Percentiles rank a stretch among this genome's conserved stretches.
These are phyloP conservation scores for Cyaniris semiargus DNA, from an alignment of 2,888 invertebrate genomes.

Conservation along the genomic window DNA sequence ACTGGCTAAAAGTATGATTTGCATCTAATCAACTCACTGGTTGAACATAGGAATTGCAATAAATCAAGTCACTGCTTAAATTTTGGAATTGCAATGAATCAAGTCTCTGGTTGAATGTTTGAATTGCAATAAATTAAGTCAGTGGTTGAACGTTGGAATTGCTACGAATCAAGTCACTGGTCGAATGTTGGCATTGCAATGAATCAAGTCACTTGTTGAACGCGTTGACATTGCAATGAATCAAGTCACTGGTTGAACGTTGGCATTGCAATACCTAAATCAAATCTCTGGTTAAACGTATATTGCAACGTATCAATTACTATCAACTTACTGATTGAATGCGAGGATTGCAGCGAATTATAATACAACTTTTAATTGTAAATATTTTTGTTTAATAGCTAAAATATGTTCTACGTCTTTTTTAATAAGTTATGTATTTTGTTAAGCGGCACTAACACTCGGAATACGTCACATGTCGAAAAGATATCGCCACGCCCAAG, in stretches of 20 bases:
- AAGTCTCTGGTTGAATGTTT: background rate
- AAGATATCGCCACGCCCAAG: conserved; percentile 31
- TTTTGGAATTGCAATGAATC: too few relatives aligned
- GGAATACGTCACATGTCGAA: conserved; percentile 29
- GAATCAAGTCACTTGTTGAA: too few relatives aligned
- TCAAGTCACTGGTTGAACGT: too few relatives aligned
- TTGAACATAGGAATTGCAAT: too few relatives aligned
- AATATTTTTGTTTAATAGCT: background rate
- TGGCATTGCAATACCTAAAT: too few relatives aligned
- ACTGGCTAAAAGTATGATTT: too few relatives aligned
- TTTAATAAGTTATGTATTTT: conserved; percentile 29
- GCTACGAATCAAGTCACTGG: background rate
- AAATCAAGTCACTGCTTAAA: background rate
- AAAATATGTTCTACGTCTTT: background rate
- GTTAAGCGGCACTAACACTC: conserved; percentile 31
- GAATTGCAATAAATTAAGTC: too few relatives aligned
- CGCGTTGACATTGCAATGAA: too few relatives aligned
- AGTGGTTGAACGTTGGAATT: background rate
- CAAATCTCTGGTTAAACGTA: too few relatives aligned
- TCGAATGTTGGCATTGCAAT: background rate
- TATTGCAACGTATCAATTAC: too few relatives aligned
- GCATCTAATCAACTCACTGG: background rate
- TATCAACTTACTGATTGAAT: background rate
- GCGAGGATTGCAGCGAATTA: background rate
- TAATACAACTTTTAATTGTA: too few relatives aligned